Evolutionary conservation across 2,797 vertebrate genomes (phyloP).

Genomic region (Tragopan temminckii): DNA sequence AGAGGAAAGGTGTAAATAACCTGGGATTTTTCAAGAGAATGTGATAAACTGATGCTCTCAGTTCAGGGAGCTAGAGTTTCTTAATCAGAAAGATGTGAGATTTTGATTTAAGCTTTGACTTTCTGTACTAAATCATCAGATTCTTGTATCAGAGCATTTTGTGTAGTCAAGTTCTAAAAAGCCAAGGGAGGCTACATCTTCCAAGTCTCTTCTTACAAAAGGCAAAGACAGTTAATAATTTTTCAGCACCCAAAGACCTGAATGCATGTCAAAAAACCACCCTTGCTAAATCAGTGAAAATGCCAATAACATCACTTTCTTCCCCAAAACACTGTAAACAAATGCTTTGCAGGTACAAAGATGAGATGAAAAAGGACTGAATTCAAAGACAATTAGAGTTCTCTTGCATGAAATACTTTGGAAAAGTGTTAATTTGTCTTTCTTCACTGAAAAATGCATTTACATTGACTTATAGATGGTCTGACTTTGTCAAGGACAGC

Average conservation of each 20-base stretch:
- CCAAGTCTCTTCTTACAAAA: neutral
- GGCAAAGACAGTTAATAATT: neutral
- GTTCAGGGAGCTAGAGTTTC: neutral
- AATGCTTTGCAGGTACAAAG: neutral
- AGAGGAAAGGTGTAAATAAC: neutral
- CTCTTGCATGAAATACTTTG: neutral
- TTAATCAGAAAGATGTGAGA: neutral
- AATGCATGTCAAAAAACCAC: neutral
- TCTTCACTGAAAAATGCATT: neutral
- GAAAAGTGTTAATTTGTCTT: neutral
- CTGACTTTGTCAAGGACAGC: slow-evolving; percentile 24
- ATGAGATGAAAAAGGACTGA: neutral
- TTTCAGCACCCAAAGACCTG: neutral
- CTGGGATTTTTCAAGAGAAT: neutral
- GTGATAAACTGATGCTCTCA: neutral
- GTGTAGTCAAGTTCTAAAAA: neutral
- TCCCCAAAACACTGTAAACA: neutral
- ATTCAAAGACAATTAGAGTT: neutral
- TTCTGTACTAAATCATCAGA: neutral
- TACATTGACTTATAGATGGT: neutral
- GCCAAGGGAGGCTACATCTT: neutral
- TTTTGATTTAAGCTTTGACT: neutral
- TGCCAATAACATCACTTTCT: neutral
- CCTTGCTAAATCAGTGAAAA: neutral
- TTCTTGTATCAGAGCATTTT: neutral